A percentile compares a stretch with the other conserved stretches of the same genome.
Conservation (phyloP, 2,113 vertebrate genomes). For the Zosterops hypoxanthus region DNA sequence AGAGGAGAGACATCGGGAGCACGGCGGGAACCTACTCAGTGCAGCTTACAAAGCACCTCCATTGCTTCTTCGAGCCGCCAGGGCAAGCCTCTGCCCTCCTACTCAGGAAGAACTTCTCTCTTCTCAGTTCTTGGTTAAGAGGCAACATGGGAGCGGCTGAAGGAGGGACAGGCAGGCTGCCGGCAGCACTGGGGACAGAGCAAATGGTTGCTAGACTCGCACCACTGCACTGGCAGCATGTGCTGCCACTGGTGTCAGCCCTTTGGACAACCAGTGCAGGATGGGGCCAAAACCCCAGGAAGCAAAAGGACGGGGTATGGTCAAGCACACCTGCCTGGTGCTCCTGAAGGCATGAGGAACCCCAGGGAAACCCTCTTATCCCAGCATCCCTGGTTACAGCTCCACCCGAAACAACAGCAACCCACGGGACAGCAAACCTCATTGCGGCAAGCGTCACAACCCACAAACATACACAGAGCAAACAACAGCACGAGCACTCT, state of each 20-base stretch:
- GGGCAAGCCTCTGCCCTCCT: not conserved
- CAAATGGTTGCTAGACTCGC: fast-evolving
- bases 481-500: not conserved
- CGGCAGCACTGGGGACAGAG: not conserved
- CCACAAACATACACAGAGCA: fast-evolving
- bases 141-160: fast-evolving
- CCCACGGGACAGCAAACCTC: not conserved
- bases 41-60: not conserved
- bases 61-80: not conserved
- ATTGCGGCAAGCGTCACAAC: fast-evolving
- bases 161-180: fast-evolving
- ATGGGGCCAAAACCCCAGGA: not conserved
- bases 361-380: not conserved
- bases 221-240: fast-evolving
- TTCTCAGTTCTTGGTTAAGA: not conserved
- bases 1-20: fast-evolving
- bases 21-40: not conserved
- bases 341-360: not conserved
- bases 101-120: not conserved
- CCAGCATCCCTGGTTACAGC: not conserved
- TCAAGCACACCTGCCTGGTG: not conserved
- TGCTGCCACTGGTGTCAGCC: not conserved
- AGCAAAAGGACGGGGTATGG: not conserved
- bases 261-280: not conserved
- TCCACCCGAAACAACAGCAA: not conserved